These are phyloP conservation scores for Gasterosteus aculeatus DNA, from an alignment of 2,113 vertebrate species.

Conservation along the genomic window DNA sequence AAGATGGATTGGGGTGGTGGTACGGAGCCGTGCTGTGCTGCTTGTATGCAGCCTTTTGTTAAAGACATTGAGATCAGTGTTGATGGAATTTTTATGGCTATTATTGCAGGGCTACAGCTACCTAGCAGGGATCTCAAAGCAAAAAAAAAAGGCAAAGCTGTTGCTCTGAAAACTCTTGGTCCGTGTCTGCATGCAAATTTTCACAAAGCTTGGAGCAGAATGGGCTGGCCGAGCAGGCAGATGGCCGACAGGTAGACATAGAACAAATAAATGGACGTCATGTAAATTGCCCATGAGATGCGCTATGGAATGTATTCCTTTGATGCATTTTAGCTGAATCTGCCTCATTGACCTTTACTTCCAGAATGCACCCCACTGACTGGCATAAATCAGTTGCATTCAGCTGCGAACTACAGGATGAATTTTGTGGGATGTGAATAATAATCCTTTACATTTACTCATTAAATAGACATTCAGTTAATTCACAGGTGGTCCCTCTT, in stretches of 20 bases:
- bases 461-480: not conserved
- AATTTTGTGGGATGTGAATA: not conserved
- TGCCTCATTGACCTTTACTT: constrained; percentile 2
- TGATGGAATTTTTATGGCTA: constrained; percentile 58
- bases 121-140: constrained; percentile 33
- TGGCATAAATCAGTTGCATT: not conserved
- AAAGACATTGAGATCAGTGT: constrained; percentile 62
- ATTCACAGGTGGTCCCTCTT: not conserved
- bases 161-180: constrained; percentile 31
- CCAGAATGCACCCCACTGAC: not conserved
- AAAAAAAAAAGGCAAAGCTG: constrained; percentile 45
- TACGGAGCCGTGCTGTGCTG: constrained; percentile 26
- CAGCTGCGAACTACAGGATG: not conserved
- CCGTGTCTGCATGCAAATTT: constrained; percentile 11
- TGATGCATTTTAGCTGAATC: not conserved
- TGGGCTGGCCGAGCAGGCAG: constrained; percentile 8
- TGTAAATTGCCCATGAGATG: constrained; percentile 15
- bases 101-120: constrained; percentile 54
- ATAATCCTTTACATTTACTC: not conserved
- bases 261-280: constrained; percentile 28
- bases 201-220: constrained; percentile 17
- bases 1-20: constrained; percentile 41
- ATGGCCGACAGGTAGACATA: constrained; percentile 45
- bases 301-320: not conserved
- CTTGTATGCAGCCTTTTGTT: constrained; percentile 57